Base-by-base conservation (phyloP, 2,888 invertebrate species). In the Choristoneura rosaceana region DNA sequence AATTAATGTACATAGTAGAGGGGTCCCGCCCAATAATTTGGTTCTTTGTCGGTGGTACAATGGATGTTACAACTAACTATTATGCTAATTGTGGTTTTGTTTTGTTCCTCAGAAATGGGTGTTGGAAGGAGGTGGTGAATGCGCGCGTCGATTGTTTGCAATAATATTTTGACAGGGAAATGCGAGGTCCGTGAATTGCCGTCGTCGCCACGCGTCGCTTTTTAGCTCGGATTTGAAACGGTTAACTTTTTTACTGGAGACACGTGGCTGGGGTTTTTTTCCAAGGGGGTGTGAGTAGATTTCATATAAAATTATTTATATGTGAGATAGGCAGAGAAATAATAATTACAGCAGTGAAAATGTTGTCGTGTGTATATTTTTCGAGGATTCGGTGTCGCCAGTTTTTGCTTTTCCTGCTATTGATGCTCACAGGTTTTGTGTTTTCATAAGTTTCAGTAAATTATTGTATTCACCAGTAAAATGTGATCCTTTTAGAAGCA, bases 31-130 rank as follows among this genome's bases (percentile, higher is more conserved):
- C 65, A 78, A 80, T 81, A 77, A 74, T 70, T 79, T 77, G 50
- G 62, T 71, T 74, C 52, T 73, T 71, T 77, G 74, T 78, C 69
- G 4, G 34, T 62, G 4, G 58, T 59, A 80, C 77, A 79, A 88
- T 84, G 75, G 75, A 78, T 78, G 75, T 80, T 80, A 80, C 80
- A 90, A 89, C 83, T 87, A 88, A 84, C 88, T 84, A 89, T 92
- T 93, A 93, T 90, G 93, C 93, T 93, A 94, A 94, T 94, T 94
- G 94, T 93, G 94, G 94, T 94, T 93, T 90, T 90, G 89, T 91
- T 92, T 93, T 92, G 92, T 93, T 91, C 81, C 78, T 77, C 75
- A 79, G 84, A 87, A 84, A 81, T 88, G 85, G 91, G 92, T 82
- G 90, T 85, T 73, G 73, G 74, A 79, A 78, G 78, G 77, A 78